A percentile compares a stretch with the other conserved stretches of the same genome.
Evolutionary conservation across 1,140 invertebrate genomes (phyloP).

Genomic region (Aphaenogaster ashmeadi): DNA sequence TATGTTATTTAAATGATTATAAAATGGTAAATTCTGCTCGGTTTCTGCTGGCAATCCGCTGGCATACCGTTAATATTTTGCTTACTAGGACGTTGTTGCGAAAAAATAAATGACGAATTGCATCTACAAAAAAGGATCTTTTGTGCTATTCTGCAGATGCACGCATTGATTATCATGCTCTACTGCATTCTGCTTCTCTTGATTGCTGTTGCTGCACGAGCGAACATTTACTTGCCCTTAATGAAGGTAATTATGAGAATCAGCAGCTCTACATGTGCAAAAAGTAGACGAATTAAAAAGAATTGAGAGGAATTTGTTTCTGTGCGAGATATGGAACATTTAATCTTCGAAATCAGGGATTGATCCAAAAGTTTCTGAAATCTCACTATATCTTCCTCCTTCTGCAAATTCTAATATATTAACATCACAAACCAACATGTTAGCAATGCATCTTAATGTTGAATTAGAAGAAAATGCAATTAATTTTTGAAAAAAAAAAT

Average conservation of each 20-base stretch:
- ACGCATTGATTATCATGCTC: conserved; percentile 65
- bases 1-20: background rate
- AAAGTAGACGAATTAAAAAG: conserved; percentile 51
- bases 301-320: conserved; percentile 22
- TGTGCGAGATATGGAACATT: background rate
- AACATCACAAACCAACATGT: background rate
- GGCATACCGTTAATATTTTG: background rate
- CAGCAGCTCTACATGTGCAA: background rate
- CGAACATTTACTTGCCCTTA: conserved; percentile 71
- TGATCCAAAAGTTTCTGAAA: background rate
- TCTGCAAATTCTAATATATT: conserved; percentile 7
- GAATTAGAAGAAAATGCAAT: background rate
- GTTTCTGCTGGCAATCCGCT: background rate
- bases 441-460: background rate
- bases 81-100: background rate
- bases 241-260: conserved; percentile 75
- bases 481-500: background rate
- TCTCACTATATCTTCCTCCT: background rate
- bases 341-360: background rate
- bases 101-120: conserved; percentile 7
- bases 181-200: conserved; percentile 67
- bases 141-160: conserved; percentile 11
- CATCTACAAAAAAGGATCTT: background rate
- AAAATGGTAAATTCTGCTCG: background rate
- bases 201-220: conserved; percentile 68